Base-by-base conservation (phyloP, 2,888 invertebrate genomes). In the Dynastes maya region DNA sequence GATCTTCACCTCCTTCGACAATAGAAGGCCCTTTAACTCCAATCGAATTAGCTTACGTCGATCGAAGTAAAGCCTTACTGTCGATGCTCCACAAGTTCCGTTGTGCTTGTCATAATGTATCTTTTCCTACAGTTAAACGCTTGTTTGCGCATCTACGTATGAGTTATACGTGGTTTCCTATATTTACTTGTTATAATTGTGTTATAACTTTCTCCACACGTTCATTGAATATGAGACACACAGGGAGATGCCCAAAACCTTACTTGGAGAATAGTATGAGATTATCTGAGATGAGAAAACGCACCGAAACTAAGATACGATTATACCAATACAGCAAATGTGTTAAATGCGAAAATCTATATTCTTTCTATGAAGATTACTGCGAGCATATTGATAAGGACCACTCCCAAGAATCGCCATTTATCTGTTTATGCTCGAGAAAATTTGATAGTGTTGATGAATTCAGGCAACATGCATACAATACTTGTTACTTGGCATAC, bases 111-210 rank as follows among this genome's bases (percentile, higher is more conserved):
- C 88, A 89, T 79, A 85, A 86, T n/a, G 85, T 86, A 13, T 78
- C 80, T 1, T 87, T 86, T 76, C 83, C 84, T 2, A 85, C 86
- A 8, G 70, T 85, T 49, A 88, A 87, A 80, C 84, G 86, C 13
- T 76, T 89, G 9, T 80, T 87, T 37, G 85, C 85, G 1, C 89
- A 89, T 83, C 82, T 89, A 49, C 83, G 88, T 40, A 84, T 86
- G 27, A 80, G 86, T n/a, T 83, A 86, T 27, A 85, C 86, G 16
- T 88, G 88, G 87, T 92, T 92, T 71, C 92, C 92, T 0, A 91
- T 91, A 82, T 92, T 91, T 82, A 92, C 92, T 0, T 92, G 92
- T 83, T 92, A 92, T 82, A 91, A 91, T 84, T 92, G 92, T 84
- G 91, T 92, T 79, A 88, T 92, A 40, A 92, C 92, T 0, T 92